These are phyloP conservation scores for Saguinus oedipus DNA, from an alignment of 2,797 vertebrate species.

Conservation along the genomic window DNA sequence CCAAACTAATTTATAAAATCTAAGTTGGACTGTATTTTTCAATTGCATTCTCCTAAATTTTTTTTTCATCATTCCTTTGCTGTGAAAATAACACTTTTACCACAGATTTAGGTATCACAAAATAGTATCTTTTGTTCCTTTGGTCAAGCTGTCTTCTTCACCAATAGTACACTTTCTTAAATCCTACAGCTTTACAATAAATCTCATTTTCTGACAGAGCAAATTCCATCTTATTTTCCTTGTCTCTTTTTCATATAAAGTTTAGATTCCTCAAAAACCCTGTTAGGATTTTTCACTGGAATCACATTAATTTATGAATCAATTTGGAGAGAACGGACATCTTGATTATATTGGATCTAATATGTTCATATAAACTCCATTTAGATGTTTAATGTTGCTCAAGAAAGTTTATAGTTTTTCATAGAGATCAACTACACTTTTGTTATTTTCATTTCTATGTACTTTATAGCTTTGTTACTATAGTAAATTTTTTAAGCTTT, in stretches of 20 bases:
- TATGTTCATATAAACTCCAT: not conserved
- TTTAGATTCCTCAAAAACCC: not conserved
- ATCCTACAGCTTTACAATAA: not conserved
- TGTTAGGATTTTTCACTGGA: not conserved
- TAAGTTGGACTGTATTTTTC: not conserved
- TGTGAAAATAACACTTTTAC: not conserved
- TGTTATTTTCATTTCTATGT: slow-evolving; percentile 1
- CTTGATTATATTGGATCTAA: not conserved
- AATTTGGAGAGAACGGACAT: not conserved
- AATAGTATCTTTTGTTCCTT: not conserved
- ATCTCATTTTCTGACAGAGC: not conserved
- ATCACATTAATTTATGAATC: not conserved
- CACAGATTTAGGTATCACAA: slow-evolving; percentile 5
- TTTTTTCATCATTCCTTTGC: not conserved
- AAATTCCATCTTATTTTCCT: not conserved
- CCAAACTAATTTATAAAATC: not conserved
- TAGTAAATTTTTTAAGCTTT: not conserved
- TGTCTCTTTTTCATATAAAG: not conserved
- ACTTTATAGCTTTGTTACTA: not conserved
- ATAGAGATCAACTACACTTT: not conserved
- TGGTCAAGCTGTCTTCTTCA: not conserved
- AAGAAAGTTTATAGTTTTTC: not conserved
- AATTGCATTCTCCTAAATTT: not conserved
- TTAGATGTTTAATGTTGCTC: not conserved
- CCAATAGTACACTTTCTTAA: not conserved